Conservation (phyloP, 2,888 invertebrate genomes). For the Eupithecia dodoneata region DNA sequence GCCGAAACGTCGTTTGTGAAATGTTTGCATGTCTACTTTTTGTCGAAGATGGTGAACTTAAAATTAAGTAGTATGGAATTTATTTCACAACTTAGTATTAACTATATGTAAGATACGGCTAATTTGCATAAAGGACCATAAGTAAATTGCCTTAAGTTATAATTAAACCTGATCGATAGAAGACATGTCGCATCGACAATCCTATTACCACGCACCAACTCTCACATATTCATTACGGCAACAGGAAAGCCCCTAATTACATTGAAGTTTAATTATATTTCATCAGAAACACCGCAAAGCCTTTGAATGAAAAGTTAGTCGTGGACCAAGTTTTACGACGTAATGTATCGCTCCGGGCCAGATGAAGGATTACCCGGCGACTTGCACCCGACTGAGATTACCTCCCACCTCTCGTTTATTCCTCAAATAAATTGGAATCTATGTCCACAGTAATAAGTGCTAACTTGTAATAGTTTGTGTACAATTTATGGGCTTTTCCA, state of each 20-base stretch:
- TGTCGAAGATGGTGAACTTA: not conserved
- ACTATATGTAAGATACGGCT: not conserved
- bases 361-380: constrained; percentile 64
- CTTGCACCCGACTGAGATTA: constrained; percentile 56
- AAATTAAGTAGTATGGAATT: not conserved
- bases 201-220: constrained; percentile 24
- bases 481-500: constrained; percentile 37
- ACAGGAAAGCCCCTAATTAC: constrained; percentile 44
- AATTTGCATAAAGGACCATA: not conserved
- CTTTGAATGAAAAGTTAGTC: constrained; percentile 60
- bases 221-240: constrained; percentile 34
- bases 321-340: constrained; percentile 59
- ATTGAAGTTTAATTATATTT: constrained; percentile 55
- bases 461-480: constrained; percentile 46
- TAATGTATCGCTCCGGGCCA: constrained; percentile 49
- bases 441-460: constrained; percentile 40
- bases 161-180: not conserved
- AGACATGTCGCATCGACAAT: constrained; percentile 19
- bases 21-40: not conserved
- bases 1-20: too few species aligned
- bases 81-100: not conserved
- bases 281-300: constrained; percentile 44
- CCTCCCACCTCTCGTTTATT: constrained; percentile 57
- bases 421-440: constrained; percentile 56
- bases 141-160: not conserved